Percentiles rank a stretch among this genome's conserved stretches.
phyloP scores from a whole-genome alignment of 2,888 invertebrate genomes.

The Melinopterus prodromus region DNA sequence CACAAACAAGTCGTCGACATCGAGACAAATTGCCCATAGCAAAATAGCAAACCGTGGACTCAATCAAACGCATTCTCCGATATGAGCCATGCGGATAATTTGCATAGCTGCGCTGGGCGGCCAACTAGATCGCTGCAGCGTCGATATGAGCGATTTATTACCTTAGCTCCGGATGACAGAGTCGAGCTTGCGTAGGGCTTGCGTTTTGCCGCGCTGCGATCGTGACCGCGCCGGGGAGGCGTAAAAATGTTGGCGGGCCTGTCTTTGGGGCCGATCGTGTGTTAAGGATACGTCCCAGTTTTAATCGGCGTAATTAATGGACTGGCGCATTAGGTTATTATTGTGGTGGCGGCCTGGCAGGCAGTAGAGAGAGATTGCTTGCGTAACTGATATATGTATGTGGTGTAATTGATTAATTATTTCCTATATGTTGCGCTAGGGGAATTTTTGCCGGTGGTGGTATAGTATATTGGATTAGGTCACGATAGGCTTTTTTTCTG shows the following conservation, averaged over 20 bases:
- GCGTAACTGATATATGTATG: background rate
- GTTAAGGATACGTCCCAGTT: background rate
- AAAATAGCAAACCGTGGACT: background rate
- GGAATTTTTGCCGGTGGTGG: background rate
- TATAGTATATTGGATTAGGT: no score
- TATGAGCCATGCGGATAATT: conserved; percentile 4
- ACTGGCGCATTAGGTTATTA: background rate
- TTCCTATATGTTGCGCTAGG: background rate
- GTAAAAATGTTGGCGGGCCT: background rate
- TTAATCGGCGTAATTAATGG: background rate
- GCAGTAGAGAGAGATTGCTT: background rate
- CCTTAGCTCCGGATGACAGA: background rate
- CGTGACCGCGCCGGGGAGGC: background rate
- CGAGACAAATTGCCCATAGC: background rate
- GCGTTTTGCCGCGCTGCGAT: background rate
- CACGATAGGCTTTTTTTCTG: no score
- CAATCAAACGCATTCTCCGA: conserved; percentile 4
- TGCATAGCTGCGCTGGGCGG: background rate
- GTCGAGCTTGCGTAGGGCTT: background rate
- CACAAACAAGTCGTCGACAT: background rate
- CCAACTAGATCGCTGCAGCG: background rate
- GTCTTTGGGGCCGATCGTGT: background rate
- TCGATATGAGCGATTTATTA: conserved; percentile 4
- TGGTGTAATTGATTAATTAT: background rate
- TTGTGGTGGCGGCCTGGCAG: background rate